Base-by-base conservation (phyloP, 2,113 vertebrate genomes). In the Scartelaos histophorus region DNA sequence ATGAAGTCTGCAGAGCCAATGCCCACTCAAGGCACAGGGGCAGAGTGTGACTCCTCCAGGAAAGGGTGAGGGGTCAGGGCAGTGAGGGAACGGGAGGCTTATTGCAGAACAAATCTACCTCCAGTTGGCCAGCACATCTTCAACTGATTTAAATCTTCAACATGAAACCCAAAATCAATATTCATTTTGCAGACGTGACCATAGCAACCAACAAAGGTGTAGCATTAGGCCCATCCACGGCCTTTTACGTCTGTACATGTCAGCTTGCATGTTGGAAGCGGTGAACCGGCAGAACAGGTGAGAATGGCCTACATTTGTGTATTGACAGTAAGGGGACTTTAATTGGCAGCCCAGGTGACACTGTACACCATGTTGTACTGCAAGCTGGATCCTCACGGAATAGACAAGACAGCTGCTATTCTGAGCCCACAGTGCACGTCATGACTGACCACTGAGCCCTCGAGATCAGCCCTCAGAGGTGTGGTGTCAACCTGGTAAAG, bases 331-430 rank as follows among this genome's bases (percentile, higher is more conserved):
- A 80, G 53, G 43, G 67, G 73, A 66, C 66, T 73, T 82, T 81
- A 92, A 90, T 87, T 76, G 66, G 64, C 67, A 75, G 81, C 84
- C 84, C 58, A 45, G 71, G 86, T 87, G 74, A 79, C 74, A 68
- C 12, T 15, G 70, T 29, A 75, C 60, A 53, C 22, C 53, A 38
- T 73, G 69, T 80, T 47, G 72, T 67, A 61, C 25, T 80, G 71
- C 73, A 71, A 80, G 71, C 76, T 79, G 61, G 90, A 85, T 79
- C 70, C 43, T 82, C 74, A 70, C 34, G 60, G 54, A 80, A 47
- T 54, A 64, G 85, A 85, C 74, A 71, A 56, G 75, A 74, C 69
- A 54, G 57, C n/a, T 65, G 79, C 73, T 85, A 75, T 80, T 85
- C 70, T 75, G 60, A 88, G 76, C n/a, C 70, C 67, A 73, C 24